These are phyloP conservation scores for Urocynchramus pylzowi DNA, from an alignment of 2,113 vertebrate genomes.

Conservation along the genomic window DNA sequence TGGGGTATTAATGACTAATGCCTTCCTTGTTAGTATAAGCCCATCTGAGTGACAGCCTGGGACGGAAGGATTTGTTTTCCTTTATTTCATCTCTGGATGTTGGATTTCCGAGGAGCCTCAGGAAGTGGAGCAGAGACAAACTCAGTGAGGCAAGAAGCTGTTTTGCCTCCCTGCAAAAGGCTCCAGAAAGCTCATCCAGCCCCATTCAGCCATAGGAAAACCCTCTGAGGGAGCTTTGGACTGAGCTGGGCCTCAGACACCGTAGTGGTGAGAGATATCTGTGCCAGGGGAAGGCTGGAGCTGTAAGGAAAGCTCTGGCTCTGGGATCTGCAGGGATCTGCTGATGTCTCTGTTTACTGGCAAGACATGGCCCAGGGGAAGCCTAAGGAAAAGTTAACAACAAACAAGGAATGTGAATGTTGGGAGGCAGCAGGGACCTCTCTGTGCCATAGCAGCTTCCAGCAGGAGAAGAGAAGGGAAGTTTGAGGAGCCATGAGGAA, in stretches of 20 bases:
- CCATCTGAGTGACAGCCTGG: not conserved
- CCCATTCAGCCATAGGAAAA: not conserved
- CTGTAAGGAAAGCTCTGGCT: not conserved
- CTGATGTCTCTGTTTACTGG: not conserved
- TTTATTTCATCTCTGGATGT: not conserved
- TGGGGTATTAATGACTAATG: not conserved
- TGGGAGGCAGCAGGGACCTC: not conserved
- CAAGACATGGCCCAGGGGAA: not conserved
- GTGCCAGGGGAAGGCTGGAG: not conserved
- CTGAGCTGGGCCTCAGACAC: rapidly evolving
- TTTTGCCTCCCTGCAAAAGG: not conserved
- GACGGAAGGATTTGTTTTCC: not conserved
- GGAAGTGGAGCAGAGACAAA: not conserved
- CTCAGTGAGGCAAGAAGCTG: not conserved
- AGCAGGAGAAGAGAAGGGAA: not conserved
- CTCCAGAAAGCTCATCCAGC: not conserved
- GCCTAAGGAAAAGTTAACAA: not conserved
- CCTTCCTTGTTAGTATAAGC: not conserved
- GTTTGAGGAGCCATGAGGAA: not conserved
- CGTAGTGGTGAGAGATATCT: not conserved
- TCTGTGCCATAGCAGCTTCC: not conserved
- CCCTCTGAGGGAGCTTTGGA: not conserved
- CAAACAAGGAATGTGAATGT: not conserved
- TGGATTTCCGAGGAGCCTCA: not conserved
- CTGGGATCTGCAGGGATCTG: not conserved